Percentiles rank a stretch among this genome's conserved stretches.
phyloP scores from a whole-genome alignment of 2,888 invertebrate species.

The Diarsia dahlii region DNA sequence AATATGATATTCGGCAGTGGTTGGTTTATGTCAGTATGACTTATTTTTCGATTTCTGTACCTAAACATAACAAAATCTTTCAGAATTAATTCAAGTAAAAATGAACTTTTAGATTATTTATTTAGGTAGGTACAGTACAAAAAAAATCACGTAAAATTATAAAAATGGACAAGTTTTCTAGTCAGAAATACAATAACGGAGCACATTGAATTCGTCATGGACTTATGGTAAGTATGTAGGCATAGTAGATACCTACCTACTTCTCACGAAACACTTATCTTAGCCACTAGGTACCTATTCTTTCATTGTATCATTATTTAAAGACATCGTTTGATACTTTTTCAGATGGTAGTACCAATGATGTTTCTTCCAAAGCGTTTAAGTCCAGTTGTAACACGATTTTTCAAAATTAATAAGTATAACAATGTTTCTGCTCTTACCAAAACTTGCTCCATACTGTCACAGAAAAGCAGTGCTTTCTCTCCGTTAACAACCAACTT shows the following conservation, averaged over 20 bases:
- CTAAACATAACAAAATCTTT: constrained; percentile 34
- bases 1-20: constrained; percentile 3
- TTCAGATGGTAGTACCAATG: constrained; percentile 79
- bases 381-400: constrained; percentile 61
- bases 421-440: constrained; percentile 26
- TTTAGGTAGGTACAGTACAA: neutral
- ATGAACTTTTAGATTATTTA: constrained; percentile 38
- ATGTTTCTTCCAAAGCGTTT: constrained; percentile 70
- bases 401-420: constrained; percentile 39
- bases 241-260: neutral
- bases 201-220: constrained; percentile 64
- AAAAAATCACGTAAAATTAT: constrained; percentile 39
- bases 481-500: constrained; percentile 17
- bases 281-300: neutral
- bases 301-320: neutral
- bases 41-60: constrained; percentile 17
- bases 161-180: constrained; percentile 64
- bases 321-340: constrained; percentile 42
- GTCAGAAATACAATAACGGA: constrained; percentile 42
- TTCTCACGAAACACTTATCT: neutral
- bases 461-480: constrained; percentile 14
- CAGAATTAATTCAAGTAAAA: constrained; percentile 20
- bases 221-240: constrained; percentile 55
- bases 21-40: constrained; percentile 42
- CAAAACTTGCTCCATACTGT: constrained; percentile 21